phyloP scores from a whole-genome alignment of 1,140 invertebrate genomes.

The Bombus pascuorum region DNA sequence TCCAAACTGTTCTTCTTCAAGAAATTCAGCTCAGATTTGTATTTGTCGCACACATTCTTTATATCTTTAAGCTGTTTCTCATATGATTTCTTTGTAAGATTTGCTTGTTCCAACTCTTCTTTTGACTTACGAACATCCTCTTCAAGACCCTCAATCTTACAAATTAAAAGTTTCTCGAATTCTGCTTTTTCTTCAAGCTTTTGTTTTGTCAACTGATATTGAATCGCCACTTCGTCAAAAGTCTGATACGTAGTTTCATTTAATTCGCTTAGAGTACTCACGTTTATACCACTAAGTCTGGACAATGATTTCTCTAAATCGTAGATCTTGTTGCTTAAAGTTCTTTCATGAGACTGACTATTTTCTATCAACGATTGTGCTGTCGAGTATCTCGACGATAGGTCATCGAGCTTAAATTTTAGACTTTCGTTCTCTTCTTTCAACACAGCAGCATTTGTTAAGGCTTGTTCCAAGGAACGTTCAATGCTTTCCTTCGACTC shows the following conservation, averaged over 20 bases:
- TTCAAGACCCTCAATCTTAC: slow-evolving; percentile 72
- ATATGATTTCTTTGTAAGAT: slow-evolving; percentile 72
- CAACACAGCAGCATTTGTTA: slow-evolving; percentile 68
- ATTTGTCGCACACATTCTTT: slow-evolving; percentile 77
- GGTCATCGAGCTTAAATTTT: slow-evolving; percentile 74
- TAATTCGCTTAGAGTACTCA: slow-evolving; percentile 67
- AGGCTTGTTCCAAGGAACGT: slow-evolving; percentile 74
- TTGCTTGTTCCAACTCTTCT: slow-evolving; percentile 71
- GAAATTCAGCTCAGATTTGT: slow-evolving; percentile 59
- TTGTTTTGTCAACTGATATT: slow-evolving; percentile 73
- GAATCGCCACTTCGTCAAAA: slow-evolving; percentile 74
- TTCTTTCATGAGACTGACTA: slow-evolving; percentile 68
- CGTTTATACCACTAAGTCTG: slow-evolving; percentile 72
- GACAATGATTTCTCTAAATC: slow-evolving; percentile 71
- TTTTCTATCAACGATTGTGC: slow-evolving; percentile 72
- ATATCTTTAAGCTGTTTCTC: slow-evolving; percentile 80
- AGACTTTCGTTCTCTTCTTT: slow-evolving; percentile 74
- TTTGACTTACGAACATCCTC: slow-evolving; percentile 66
- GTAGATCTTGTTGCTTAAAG: slow-evolving; percentile 64
- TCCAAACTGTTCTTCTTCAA: slow-evolving; percentile 28
- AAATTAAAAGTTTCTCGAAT: slow-evolving; percentile 70
- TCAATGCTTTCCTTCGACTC: slow-evolving; percentile 81
- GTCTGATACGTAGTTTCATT: slow-evolving; percentile 78
- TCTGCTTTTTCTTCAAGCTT: slow-evolving; percentile 75
- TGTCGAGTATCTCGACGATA: slow-evolving; percentile 71